Base-by-base conservation (phyloP, 2,113 vertebrate genomes). In the Scophthalmus maximus region DNA sequence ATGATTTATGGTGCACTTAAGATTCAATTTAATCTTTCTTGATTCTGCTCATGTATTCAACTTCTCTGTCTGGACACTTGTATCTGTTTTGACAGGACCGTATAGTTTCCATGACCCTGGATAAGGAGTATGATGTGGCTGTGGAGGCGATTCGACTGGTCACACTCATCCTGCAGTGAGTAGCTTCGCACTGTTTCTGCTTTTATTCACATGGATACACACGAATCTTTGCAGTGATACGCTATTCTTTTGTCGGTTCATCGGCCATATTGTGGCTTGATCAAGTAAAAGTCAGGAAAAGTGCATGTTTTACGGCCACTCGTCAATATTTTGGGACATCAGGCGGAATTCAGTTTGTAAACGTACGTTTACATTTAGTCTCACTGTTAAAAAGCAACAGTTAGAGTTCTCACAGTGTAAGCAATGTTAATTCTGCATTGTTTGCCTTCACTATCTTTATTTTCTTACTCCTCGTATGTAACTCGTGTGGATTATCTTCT, bases 21-120 rank as follows among this genome's bases (percentile, higher is more conserved):
- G 1, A 6, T 57, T 25, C 0, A 26, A 40, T 66, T 34, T 36
- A 6, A 29, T 58, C 15, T 46, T 8, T 22, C 46, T 32, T 44
- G 1, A 23, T 55, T 59, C n/a, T 30, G 15, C 8, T 18, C 27
- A 30, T 47, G n/a, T 25, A 67, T 32, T 20, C 32, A 10, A 11
- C 10, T 30, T 70, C 5, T 38, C 58, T 42, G 10, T 22, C 42
- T 57, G 3, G 61, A 55, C 14, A 38, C 36, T 38, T 38, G 7
- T 40, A 18, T 53, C 5, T 81, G 80, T 69, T 76, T 68, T 88
- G 88, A 58, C 83, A 99, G 98, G 98, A 99, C 81, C 97, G 97
- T 63, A 99, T 99, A 57, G 98, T 99, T 76, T 99, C 98, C 32
- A 99, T 99, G 98, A 99, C 98, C 6, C 95, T 99, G 83, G 98